Evolutionary conservation across 1,140 invertebrate genomes (phyloP).

Genomic region (Hylaeus volcanicus): DNA sequence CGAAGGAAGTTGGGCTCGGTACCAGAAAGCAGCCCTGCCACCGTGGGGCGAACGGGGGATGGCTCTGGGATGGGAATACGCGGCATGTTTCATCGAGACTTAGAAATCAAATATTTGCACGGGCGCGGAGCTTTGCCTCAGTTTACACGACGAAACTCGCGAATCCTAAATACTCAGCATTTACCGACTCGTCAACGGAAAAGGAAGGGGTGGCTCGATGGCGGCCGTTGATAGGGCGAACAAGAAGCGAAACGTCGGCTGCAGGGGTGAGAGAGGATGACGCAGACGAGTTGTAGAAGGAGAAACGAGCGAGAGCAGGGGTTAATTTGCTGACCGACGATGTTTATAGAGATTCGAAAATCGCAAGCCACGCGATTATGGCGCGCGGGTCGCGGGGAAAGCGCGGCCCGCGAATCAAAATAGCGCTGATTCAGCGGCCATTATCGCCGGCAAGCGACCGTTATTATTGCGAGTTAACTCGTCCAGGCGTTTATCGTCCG

Average conservation of each 20-base stretch:
- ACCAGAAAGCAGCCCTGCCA: too few relatives aligned
- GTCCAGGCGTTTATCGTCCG: slow-evolving; percentile 62
- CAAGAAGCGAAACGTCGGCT: neutral
- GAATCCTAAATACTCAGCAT: slow-evolving; percentile 69
- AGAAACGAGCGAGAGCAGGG: slow-evolving; percentile 27
- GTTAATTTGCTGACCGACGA: slow-evolving; percentile 62
- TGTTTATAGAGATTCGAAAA: slow-evolving; percentile 61
- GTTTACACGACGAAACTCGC: slow-evolving; percentile 65
- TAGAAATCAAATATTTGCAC: slow-evolving; percentile 69
- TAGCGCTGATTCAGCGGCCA: slow-evolving; percentile 64
- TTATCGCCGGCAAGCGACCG: slow-evolving; percentile 50
- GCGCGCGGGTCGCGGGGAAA: neutral
- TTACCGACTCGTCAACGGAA: slow-evolving; percentile 60
- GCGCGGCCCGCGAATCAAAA: slow-evolving; percentile 45
- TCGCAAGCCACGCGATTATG: slow-evolving; percentile 62
- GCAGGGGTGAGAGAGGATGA: neutral
- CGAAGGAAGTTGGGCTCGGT: slow-evolving; percentile 14
- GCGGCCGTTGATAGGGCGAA: neutral
- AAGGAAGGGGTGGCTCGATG: neutral
- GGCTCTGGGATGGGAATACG: slow-evolving; percentile 4
- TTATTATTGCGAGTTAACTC: slow-evolving; percentile 68
- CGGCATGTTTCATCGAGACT: slow-evolving; percentile 64
- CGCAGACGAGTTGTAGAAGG: slow-evolving; percentile 3
- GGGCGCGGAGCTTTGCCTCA: slow-evolving; percentile 51
- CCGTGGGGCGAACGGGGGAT: neutral